Evolutionary conservation across 2,113 vertebrate species (phyloP).

Genomic region (Cnemophilus loriae): DNA sequence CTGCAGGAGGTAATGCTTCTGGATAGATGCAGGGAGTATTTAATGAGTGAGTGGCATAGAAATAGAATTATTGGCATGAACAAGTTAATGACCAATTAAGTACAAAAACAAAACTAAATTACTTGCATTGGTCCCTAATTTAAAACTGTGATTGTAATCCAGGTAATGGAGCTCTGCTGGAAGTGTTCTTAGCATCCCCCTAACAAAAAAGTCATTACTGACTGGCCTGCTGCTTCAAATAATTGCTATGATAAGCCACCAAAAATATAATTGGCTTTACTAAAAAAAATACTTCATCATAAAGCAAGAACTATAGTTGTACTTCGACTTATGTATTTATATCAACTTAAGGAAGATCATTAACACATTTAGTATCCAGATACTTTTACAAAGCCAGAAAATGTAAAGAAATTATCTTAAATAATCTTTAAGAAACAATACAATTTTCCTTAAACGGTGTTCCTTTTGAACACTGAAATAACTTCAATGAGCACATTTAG

Average conservation of each 20-base stretch:
- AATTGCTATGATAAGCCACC: constrained; percentile 75
- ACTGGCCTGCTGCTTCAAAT: constrained; percentile 70
- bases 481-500: background rate
- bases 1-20: background rate
- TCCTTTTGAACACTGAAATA: background rate
- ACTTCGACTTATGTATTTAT: constrained; percentile 65
- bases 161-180: constrained; percentile 66
- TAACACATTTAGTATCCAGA: constrained; percentile 28
- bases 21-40: constrained; percentile 11
- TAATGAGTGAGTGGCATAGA: constrained; percentile 43
- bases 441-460: background rate
- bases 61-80: constrained; percentile 65
- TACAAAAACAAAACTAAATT: constrained; percentile 58
- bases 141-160: constrained; percentile 64
- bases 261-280: constrained; percentile 72
- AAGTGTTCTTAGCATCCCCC: constrained; percentile 63
- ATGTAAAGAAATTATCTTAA: background rate
- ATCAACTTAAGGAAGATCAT: constrained; percentile 56
- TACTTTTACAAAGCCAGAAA: constrained; percentile 32
- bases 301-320: constrained; percentile 60
- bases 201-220: constrained; percentile 70
- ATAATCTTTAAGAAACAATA: constrained; percentile 7
- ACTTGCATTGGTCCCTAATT: constrained; percentile 61
- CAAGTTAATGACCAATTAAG: constrained; percentile 68
- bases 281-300: constrained; percentile 63